Evolutionary conservation across 2,888 invertebrate genomes (phyloP).

Genomic region (Cheilosia pagana): DNA sequence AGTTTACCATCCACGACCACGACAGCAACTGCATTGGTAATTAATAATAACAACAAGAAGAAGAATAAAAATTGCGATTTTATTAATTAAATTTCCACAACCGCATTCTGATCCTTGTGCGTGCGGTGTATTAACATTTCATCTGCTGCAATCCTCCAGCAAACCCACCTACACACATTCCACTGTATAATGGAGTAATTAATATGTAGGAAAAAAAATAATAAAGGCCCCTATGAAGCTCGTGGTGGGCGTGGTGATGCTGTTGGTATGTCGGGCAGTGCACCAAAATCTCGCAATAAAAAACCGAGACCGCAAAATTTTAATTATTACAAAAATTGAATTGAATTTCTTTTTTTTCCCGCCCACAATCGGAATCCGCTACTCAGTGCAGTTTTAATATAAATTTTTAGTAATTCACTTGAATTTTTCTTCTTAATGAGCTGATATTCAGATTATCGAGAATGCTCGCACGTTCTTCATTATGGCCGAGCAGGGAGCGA

Average conservation of each 20-base stretch:
- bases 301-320: conserved; percentile 45
- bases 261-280: too few species aligned
- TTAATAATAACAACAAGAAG: conserved; percentile 58
- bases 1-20: too few species aligned
- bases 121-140: conserved; percentile 57
- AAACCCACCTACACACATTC: conserved; percentile 11
- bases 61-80: conserved; percentile 55
- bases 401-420: conserved; percentile 21
- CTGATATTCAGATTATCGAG: conserved; percentile 42
- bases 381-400: not conserved
- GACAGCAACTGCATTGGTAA: conserved; percentile 9
- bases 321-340: conserved; percentile 35
- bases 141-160: conserved; percentile 14
- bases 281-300: conserved; percentile 36
- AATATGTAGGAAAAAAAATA: conserved; percentile 9
- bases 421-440: conserved; percentile 41
- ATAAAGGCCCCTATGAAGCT: conserved; percentile 5
- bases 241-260: not conserved
- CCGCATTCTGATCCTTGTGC: conserved; percentile 46
- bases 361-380: not conserved
- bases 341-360: conserved; percentile 7
- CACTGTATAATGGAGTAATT: conserved; percentile 31
- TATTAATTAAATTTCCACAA: conserved; percentile 55
- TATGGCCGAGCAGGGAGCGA: not conserved
- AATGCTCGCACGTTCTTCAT: conserved; percentile 30